Conservation (phyloP, 53 echinoderm and acorn worm species). For the Zoroaster sp. region DNA sequence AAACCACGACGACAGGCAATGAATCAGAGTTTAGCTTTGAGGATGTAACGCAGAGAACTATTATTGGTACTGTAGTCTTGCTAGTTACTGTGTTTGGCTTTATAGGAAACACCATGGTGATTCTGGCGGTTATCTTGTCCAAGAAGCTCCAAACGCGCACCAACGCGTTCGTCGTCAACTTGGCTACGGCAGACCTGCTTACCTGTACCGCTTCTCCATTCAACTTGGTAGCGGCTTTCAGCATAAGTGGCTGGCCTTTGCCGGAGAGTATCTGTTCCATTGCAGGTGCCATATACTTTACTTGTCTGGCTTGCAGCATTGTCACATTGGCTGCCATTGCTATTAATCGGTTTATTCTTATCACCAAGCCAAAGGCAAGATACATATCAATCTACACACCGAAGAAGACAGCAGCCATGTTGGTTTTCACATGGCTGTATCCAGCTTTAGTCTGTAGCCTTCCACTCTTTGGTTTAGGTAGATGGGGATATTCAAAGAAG, state of each 20-base stretch:
- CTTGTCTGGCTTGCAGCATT: conserved; percentile 48
- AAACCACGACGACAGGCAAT: neutral
- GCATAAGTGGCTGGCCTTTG: conserved; percentile 53
- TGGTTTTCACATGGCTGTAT: conserved; percentile 58
- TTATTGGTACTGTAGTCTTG: conserved; percentile 22
- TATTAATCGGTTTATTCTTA: conserved; percentile 63
- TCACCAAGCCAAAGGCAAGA: conserved; percentile 40
- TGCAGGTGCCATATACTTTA: neutral
- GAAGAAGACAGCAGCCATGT: conserved; percentile 54
- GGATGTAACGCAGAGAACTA: conserved; percentile 45
- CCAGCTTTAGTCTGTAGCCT: conserved; percentile 3
- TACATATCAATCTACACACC: conserved; percentile 60
- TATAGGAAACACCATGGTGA: conserved; percentile 62
- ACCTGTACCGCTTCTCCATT: conserved; percentile 22
- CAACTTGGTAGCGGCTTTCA: conserved; percentile 47
- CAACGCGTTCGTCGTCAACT: conserved; percentile 70
- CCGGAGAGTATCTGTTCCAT: conserved; percentile 35
- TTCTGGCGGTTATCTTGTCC: conserved; percentile 64
- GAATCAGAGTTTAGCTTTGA: conserved; percentile 43
- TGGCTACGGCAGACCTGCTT: conserved; percentile 61
- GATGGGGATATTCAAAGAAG: conserved; percentile 56
- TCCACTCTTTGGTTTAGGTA: conserved; percentile 51
- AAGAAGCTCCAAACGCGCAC: conserved; percentile 66
- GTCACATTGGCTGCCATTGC: conserved; percentile 60
- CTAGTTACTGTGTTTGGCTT: conserved; percentile 51